Evolutionary conservation across 2,797 vertebrate genomes (phyloP).

Genomic region (Phrynocephalus forsythii): DNA sequence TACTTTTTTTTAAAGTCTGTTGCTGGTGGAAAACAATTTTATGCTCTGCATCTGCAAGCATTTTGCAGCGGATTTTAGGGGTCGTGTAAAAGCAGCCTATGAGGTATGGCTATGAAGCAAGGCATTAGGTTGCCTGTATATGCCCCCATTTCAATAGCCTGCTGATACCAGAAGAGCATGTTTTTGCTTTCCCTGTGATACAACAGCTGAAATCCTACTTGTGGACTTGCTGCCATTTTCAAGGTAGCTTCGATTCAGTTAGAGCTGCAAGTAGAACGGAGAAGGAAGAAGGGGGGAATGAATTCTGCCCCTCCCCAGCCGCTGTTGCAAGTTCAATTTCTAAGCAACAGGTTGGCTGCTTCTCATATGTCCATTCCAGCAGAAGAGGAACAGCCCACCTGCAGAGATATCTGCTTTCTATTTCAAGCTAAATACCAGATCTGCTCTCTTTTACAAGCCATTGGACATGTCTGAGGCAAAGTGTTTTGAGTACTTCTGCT

Average conservation of each 20-base stretch:
- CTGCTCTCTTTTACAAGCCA: slow-evolving; percentile 39
- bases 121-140: background rate
- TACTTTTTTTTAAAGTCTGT: too few species aligned
- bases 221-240: background rate
- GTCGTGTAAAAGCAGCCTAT: too few species aligned
- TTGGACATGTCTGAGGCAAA: background rate
- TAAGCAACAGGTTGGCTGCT: background rate
- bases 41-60: too few species aligned
- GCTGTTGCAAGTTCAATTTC: background rate
- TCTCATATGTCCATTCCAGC: slow-evolving; percentile 43
- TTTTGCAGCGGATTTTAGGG: too few species aligned
- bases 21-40: too few species aligned
- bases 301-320: background rate
- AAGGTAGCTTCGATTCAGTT: background rate
- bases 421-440: slow-evolving; percentile 34
- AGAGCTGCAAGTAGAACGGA: background rate
- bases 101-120: too few species aligned
- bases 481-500: background rate
- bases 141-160: background rate
- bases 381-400: slow-evolving; percentile 50
- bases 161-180: background rate
- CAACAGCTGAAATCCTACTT: background rate
- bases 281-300: too few species aligned
- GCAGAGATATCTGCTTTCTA: slow-evolving; percentile 45
- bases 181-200: background rate